These are phyloP conservation scores for Poicephalus gulielmi DNA, from an alignment of 2,113 vertebrate species.

Conservation along the genomic window DNA sequence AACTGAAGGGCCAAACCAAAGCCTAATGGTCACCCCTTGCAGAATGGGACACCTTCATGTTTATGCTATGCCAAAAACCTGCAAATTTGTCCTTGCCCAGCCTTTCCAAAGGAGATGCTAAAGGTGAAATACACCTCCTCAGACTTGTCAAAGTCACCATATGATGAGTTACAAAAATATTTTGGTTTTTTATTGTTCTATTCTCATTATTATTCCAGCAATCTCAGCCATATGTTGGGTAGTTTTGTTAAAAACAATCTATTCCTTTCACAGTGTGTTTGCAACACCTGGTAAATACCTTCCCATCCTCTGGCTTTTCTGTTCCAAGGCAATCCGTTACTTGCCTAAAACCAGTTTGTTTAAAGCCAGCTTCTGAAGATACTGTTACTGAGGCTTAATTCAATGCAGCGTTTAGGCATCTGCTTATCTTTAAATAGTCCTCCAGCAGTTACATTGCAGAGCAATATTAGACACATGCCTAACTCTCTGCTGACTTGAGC, in stretches of 20 bases:
- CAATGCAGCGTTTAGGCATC: background rate
- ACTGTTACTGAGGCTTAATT: background rate
- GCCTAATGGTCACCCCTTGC: background rate
- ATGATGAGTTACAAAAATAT: background rate
- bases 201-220: constrained; percentile 38
- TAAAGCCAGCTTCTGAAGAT: background rate
- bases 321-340: background rate
- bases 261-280: background rate
- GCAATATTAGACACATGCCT: constrained; percentile 3
- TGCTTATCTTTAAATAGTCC: constrained; percentile 34
- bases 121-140: background rate
- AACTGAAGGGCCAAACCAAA: background rate
- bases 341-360: background rate
- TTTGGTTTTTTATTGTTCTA: background rate
- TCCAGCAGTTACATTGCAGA: background rate
- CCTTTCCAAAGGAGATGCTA: background rate
- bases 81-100: background rate
- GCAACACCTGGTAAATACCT: constrained; percentile 36
- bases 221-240: background rate
- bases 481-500: constrained; percentile 19
- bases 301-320: background rate
- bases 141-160: background rate
- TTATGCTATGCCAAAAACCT: background rate
- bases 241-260: constrained; percentile 38
- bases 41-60: background rate